Conservation (phyloP, 1,140 invertebrate genomes). For the Scaptomyza hsui region DNA sequence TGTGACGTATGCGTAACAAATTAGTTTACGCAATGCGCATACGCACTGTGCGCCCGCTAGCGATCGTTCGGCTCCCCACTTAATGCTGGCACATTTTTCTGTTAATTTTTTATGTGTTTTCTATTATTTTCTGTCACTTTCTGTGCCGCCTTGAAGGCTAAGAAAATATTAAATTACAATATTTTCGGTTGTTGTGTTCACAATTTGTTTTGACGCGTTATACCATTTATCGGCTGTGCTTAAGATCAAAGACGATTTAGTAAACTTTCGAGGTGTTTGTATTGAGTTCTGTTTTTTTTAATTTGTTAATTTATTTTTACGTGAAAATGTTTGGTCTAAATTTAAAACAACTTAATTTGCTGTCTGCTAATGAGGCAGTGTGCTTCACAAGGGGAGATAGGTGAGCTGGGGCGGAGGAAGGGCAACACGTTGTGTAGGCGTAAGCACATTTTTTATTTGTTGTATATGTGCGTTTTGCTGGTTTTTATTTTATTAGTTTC, state of each 20-base stretch:
- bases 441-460: conserved; percentile 71
- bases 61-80: conserved; percentile 25
- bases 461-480: conserved; percentile 28
- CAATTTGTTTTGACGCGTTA: conserved; percentile 73
- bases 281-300: conserved; percentile 52
- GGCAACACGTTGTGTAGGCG: conserved; percentile 53
- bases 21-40: conserved; percentile 61
- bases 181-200: conserved; percentile 53
- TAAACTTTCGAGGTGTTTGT: conserved; percentile 32
- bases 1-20: conserved; percentile 33
- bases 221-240: conserved; percentile 41
- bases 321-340: conserved; percentile 41
- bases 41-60: conserved; percentile 53
- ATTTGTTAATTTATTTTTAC: conserved; percentile 75
- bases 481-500: conserved; percentile 51
- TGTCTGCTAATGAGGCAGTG: conserved; percentile 69
- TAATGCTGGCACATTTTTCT: conserved; percentile 15
- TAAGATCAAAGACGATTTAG: conserved; percentile 70
- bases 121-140: conserved; percentile 77
- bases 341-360: conserved; percentile 80
- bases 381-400: not conserved
- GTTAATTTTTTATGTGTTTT: conserved; percentile 75
- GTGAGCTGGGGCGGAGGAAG: not conserved
- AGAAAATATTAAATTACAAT: conserved; percentile 69
- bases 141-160: conserved; percentile 10